phyloP scores from a whole-genome alignment of 2,113 vertebrate genomes.

The Mormyrus lacerda region DNA sequence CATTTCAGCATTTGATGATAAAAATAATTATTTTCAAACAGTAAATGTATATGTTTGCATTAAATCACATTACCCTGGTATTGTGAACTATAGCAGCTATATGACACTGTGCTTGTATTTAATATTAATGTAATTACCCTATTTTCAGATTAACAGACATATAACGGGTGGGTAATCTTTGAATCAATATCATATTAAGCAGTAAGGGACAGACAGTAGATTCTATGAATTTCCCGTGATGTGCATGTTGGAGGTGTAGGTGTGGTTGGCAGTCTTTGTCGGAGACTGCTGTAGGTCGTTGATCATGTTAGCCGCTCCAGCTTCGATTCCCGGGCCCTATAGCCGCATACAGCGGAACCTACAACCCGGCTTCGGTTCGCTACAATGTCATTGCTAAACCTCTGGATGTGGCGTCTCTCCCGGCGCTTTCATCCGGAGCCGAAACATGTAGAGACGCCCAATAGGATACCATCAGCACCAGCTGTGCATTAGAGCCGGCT shows the following conservation, averaged over 20 bases:
- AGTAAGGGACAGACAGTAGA: background rate
- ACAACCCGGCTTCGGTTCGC: background rate
- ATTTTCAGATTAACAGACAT: background rate
- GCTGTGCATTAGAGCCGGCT: slow-evolving; percentile 46
- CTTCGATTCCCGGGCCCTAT: slow-evolving; percentile 21
- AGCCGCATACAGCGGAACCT: slow-evolving; percentile 20
- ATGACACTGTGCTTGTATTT: background rate
- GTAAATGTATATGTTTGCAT: background rate
- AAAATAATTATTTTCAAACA: background rate
- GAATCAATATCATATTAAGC: background rate
- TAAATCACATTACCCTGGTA: background rate
- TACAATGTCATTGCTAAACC: slow-evolving; percentile 26
- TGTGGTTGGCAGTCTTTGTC: slow-evolving; percentile 47
- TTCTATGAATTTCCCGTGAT: background rate
- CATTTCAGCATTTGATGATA: background rate
- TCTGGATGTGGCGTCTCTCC: slow-evolving; percentile 9
- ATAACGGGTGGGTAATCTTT: background rate
- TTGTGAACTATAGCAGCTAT: background rate
- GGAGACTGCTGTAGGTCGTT: slow-evolving; percentile 36
- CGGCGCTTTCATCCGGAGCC: slow-evolving; percentile 4
- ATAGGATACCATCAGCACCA: slow-evolving; percentile 2
- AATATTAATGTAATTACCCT: background rate
- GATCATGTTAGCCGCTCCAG: slow-evolving; percentile 22
- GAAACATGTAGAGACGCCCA: background rate
- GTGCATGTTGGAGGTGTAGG: slow-evolving; percentile 38